phyloP scores from a whole-genome alignment of 2,113 vertebrate species.

The Callopanchax toddi region DNA sequence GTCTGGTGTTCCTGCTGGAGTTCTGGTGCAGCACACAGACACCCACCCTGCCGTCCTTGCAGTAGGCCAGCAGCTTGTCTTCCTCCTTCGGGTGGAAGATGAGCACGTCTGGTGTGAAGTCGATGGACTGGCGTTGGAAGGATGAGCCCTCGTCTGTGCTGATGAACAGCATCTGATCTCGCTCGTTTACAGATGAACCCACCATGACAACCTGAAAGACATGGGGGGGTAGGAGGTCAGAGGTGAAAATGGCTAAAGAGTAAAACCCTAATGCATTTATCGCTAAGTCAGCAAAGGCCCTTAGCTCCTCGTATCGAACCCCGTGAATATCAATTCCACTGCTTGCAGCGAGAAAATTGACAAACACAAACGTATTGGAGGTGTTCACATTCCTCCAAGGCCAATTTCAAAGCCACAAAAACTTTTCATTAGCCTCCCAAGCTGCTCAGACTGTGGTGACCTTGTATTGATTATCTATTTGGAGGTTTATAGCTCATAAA shows the following conservation, averaged over 20 bases:
- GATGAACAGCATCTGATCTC: conserved; percentile 93
- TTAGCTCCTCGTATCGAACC: conserved; percentile 11
- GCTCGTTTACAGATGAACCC: conserved; percentile 89
- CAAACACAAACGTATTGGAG: conserved; percentile 19
- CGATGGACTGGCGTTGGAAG: conserved; percentile 88
- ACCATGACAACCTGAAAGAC: conserved; percentile 90
- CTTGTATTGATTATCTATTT: conserved; percentile 68
- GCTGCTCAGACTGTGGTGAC: conserved; percentile 22
- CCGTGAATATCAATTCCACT: conserved; percentile 11
- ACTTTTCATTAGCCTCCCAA: conserved; percentile 29
- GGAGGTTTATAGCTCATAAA: conserved; percentile 69
- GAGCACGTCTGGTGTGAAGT: conserved; percentile 88
- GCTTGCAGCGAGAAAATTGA: conserved; percentile 2
- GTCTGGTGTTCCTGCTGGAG: no score
- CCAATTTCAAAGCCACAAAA: neutral
- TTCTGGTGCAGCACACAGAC: neutral
- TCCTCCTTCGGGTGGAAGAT: conserved; percentile 94
- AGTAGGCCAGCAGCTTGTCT: conserved; percentile 93
- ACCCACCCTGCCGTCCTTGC: conserved; percentile 88
- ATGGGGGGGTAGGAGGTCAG: conserved; percentile 27
- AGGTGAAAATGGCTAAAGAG: conserved; percentile 20
- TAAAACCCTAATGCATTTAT: neutral
- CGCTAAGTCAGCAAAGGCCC: conserved; percentile 19
- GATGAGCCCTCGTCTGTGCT: conserved; percentile 92
- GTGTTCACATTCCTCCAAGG: conserved; percentile 22